Evolutionary conservation across 2,797 vertebrate species (phyloP).

Genomic region (Tauraco hartlaubi): DNA sequence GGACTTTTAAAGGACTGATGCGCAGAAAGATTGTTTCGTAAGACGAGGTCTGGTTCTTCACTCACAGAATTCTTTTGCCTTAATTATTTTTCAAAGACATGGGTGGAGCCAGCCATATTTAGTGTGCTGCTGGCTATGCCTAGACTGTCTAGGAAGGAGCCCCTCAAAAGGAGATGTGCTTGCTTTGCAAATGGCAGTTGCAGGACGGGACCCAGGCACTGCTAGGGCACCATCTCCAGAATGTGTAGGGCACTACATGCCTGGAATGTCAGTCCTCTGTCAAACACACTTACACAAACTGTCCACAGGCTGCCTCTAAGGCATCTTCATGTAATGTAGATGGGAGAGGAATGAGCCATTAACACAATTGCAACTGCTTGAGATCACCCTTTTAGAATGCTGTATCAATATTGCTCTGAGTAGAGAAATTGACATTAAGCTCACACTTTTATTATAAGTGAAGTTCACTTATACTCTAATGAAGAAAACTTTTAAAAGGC

Average conservation of each 20-base stretch:
- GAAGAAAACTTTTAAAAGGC: background rate
- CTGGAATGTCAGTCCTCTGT: background rate
- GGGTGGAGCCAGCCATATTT: background rate
- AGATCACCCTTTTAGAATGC: background rate
- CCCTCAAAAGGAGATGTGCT: background rate
- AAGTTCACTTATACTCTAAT: background rate
- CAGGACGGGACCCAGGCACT: accelerated
- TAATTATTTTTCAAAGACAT: background rate
- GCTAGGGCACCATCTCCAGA: background rate
- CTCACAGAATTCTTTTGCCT: background rate
- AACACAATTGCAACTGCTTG: too few species aligned
- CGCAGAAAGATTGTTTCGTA: background rate
- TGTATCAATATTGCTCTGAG: background rate
- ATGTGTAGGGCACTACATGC: background rate
- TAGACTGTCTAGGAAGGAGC: background rate
- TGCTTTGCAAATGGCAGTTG: background rate
- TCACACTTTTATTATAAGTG: background rate
- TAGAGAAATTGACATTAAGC: accelerated
- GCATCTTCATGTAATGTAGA: accelerated
- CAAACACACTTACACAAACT: background rate
- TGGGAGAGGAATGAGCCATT: background rate
- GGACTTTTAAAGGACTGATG: background rate
- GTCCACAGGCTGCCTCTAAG: background rate
- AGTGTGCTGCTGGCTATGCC: background rate
- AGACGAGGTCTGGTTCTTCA: background rate